Evolutionary conservation across 2,888 invertebrate species (phyloP), one percentile per base, ranked within the genome.

Genomic region (Pedicia rivosa): DNA sequence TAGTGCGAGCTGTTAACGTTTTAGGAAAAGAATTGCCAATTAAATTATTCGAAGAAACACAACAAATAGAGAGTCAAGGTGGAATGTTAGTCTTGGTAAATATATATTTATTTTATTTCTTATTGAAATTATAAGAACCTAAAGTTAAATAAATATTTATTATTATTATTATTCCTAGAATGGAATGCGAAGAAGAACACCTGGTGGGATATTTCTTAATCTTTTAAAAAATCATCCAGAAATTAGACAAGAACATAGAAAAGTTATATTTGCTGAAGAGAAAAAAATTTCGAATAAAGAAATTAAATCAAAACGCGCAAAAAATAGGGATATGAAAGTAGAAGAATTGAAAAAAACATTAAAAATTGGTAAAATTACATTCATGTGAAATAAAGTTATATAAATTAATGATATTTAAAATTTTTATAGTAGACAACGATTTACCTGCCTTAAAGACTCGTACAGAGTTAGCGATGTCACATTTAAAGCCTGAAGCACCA

Each of bases 131-230:
- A 2, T 14, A 5, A 31, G 8, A 24, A n/a, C n/a, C n/a, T n/a
- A n/a, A n/a, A 24, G 8, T n/a, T 24, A 4, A 5, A 10, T 4
- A 10, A 5, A 24, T 20, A 10, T 10, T 24, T 24, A 7, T 5
- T 24, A 5, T 24, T 24, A 27, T 6, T n/a, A 19, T 19, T 26
- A 6, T 27, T 37, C n/a, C 7, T 34, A 59, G 59, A 83, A 84
- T 59, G 78, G 80, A 32, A 70, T 69, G 6, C 70, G 90, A 37
- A 71, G 88, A 36, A 69, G 90, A 44, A 90, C 88, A 5, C 77
- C 88, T 0, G 90, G 90, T 9, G 90, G 90, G 15, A 74, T 90
- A 30, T 90, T 77, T 58, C 66, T 91, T 29, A 81, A 77, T 55
- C 63, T 88, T n/a, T 61, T 88, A 15, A 81, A 83, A 55, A 70